A percentile compares a stretch with the other conserved stretches of the same genome.
Evolutionary conservation across 2,797 vertebrate species (phyloP).

Genomic region (Cirrhinus mrigala): DNA sequence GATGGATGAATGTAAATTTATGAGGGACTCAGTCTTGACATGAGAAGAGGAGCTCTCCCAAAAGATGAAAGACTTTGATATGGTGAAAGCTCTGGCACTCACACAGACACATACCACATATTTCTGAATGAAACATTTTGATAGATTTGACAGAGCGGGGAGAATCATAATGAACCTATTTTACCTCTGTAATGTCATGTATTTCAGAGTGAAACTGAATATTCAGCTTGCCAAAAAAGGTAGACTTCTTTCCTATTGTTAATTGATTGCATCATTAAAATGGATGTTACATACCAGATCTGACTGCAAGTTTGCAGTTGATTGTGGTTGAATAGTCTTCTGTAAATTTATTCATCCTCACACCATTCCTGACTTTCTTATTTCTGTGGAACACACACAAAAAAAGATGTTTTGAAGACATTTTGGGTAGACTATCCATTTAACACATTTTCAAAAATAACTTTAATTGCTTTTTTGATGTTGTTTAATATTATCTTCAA

Average conservation of each 20-base stretch:
- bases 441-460: background rate
- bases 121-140: conserved; percentile 26
- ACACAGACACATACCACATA: conserved; percentile 14
- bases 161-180: conserved; percentile 5
- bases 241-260: background rate
- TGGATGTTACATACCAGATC: background rate
- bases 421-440: background rate
- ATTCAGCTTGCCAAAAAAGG: background rate
- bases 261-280: background rate
- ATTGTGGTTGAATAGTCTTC: background rate
- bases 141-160: conserved; percentile 35
- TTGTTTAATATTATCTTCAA: background rate
- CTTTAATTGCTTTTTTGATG: background rate
- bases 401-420: background rate
- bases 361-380: background rate
- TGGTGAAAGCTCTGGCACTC: conserved; percentile 29
- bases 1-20: conserved; percentile 13
- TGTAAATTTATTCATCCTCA: background rate
- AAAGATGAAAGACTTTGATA: conserved; percentile 13
- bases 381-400: background rate
- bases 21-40: conserved; percentile 22
- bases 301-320: background rate
- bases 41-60: background rate
- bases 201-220: background rate
- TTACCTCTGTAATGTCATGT: background rate